Evolutionary conservation across 2,113 vertebrate species (phyloP).

Genomic region (Corvus moneduloides): DNA sequence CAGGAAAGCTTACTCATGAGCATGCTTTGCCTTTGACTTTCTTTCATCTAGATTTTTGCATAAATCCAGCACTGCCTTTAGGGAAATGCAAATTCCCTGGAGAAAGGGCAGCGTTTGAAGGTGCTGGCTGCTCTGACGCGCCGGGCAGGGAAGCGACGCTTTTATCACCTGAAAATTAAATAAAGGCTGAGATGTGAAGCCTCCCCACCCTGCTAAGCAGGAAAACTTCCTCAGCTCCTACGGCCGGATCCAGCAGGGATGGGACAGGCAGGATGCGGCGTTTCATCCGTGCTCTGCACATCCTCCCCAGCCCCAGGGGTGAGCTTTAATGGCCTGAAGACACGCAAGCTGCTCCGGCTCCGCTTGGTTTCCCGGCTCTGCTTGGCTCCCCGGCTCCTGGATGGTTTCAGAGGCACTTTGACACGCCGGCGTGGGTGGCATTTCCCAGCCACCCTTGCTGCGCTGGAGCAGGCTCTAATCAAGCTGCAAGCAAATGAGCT

Average conservation of each 20-base stretch:
- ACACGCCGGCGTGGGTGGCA: neutral
- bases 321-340: slow-evolving; percentile 33
- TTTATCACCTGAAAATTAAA: slow-evolving; percentile 32
- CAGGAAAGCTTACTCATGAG: neutral
- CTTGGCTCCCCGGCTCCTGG: neutral
- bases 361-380: neutral
- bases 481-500: neutral
- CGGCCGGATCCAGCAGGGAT: neutral
- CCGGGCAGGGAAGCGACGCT: neutral
- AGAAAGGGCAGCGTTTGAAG: neutral
- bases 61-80: neutral
- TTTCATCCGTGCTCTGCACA: slow-evolving; percentile 6
- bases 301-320: slow-evolving; percentile 43
- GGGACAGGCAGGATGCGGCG: neutral
- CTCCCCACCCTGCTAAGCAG: slow-evolving; percentile 48
- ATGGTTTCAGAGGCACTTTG: slow-evolving; percentile 2
- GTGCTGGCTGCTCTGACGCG: neutral
- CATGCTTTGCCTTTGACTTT: neutral
- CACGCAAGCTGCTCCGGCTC: neutral
- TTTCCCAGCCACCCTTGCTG: neutral
- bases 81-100: slow-evolving; percentile 50
- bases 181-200: slow-evolving; percentile 30
- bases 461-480: neutral
- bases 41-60: slow-evolving; percentile 42
- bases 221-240: slow-evolving; percentile 40